Conservation (phyloP, 2,113 vertebrate genomes). For the Saguinus imperator region DNA sequence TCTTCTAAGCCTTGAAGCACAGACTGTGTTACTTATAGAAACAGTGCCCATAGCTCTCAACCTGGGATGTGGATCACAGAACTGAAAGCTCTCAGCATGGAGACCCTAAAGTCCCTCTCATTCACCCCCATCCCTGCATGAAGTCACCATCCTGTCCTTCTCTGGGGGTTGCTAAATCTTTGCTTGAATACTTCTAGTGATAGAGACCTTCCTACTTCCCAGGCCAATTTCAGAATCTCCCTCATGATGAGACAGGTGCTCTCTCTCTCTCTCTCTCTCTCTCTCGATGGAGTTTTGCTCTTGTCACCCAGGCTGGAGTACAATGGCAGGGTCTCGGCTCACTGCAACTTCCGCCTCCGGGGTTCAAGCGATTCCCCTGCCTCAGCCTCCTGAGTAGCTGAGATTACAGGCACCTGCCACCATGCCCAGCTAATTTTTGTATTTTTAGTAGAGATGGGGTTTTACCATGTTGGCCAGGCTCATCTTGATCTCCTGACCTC, state of each 20-base stretch:
- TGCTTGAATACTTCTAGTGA: background rate
- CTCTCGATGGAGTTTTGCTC: no score
- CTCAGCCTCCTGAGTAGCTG: no score
- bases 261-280: no score
- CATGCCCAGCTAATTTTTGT: no score
- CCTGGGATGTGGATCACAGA: background rate
- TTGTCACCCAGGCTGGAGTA: no score
- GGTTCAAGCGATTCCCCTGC: no score
- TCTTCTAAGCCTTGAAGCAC: background rate
- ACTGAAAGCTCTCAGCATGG: rapidly evolving
- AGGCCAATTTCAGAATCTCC: background rate
- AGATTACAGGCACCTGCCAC: no score
- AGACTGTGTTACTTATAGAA: background rate
- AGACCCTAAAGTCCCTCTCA: background rate
- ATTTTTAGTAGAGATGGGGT: no score
- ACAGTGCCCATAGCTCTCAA: background rate
- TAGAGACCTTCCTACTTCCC: background rate
- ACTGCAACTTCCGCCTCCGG: no score
- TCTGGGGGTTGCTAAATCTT: background rate
- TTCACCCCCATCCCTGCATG: background rate
- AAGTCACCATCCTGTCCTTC: background rate
- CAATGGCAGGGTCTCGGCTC: no score
- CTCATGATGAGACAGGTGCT: background rate
- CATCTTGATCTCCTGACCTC: no score
- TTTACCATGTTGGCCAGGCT: no score